Evolutionary conservation across 2,888 invertebrate genomes (phyloP).

Genomic region (Hypsopygia costalis): DNA sequence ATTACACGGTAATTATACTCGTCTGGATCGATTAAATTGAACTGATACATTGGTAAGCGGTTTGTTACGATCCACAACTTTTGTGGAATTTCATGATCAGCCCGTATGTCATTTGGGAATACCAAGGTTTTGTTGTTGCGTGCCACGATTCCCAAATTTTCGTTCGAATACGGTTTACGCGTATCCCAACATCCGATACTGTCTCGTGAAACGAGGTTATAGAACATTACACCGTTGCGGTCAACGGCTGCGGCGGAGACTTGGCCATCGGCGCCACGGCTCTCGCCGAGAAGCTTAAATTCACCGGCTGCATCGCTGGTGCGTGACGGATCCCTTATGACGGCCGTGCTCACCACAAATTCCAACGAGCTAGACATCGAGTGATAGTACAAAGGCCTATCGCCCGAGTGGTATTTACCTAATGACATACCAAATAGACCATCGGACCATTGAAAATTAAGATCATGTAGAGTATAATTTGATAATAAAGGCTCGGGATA

Average conservation of each 20-base stretch:
- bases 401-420: slow-evolving; percentile 77
- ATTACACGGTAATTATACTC: slow-evolving; percentile 88
- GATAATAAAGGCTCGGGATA: slow-evolving; percentile 87
- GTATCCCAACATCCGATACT: slow-evolving; percentile 92
- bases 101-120: slow-evolving; percentile 90
- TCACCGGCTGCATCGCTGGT: slow-evolving; percentile 56
- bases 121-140: slow-evolving; percentile 82
- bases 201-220: slow-evolving; percentile 88
- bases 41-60: slow-evolving; percentile 87
- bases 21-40: slow-evolving; percentile 82
- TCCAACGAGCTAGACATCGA: slow-evolving; percentile 91
- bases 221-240: slow-evolving; percentile 88
- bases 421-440: slow-evolving; percentile 89
- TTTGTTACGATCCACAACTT: slow-evolving; percentile 89
- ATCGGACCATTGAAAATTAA: slow-evolving; percentile 91
- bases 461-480: slow-evolving; percentile 86
- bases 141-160: slow-evolving; percentile 84
- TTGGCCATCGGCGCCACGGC: slow-evolving; percentile 83
- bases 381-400: slow-evolving; percentile 88
- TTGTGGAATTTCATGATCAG: slow-evolving; percentile 86
- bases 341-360: slow-evolving; percentile 85
- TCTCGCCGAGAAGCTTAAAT: slow-evolving; percentile 65
- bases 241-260: slow-evolving; percentile 88
- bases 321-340: slow-evolving; percentile 83
- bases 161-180: slow-evolving; percentile 84